Evolutionary conservation across 2,797 vertebrate genomes (phyloP).

Genomic region (Champsocephalus gunnari): DNA sequence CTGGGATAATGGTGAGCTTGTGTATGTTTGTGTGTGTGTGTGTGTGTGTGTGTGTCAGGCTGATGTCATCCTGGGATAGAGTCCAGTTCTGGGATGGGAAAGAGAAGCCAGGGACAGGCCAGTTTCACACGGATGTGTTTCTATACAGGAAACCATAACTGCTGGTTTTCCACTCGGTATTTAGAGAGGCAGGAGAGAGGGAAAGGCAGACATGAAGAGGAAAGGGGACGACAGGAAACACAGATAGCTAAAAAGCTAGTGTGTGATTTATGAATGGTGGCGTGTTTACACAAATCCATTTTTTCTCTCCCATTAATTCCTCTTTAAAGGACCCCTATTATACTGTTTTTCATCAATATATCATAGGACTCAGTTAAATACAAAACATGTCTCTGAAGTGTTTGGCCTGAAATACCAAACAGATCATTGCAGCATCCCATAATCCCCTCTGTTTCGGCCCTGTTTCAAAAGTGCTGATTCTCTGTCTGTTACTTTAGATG

Average conservation of each 20-base stretch:
- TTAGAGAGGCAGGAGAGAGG: slow-evolving; percentile 42
- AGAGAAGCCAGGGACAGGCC: slow-evolving; percentile 52
- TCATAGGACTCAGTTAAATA: too few relatives aligned
- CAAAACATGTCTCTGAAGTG: too few relatives aligned
- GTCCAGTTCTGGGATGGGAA: slow-evolving; percentile 74
- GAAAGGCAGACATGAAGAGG: slow-evolving; percentile 25
- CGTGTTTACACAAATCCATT: slow-evolving; percentile 45
- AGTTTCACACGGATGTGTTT: slow-evolving; percentile 76
- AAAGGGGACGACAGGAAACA: slow-evolving; percentile 48
- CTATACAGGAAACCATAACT: slow-evolving; percentile 76
- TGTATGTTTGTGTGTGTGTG: slow-evolving; percentile 39
- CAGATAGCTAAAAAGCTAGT: slow-evolving; percentile 22
- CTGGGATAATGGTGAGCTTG: slow-evolving; percentile 61
- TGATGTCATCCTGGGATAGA: slow-evolving; percentile 81
- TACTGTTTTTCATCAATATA: too few relatives aligned
- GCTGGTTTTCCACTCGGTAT: slow-evolving; percentile 73
- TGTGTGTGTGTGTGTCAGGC: slow-evolving; percentile 42
- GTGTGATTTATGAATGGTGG: slow-evolving; percentile 13
- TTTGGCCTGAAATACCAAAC: too few relatives aligned
- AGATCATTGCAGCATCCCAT: too few relatives aligned
- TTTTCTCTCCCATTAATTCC: slow-evolving; percentile 1
- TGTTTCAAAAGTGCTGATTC: too few relatives aligned
- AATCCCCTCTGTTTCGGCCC: too few relatives aligned
- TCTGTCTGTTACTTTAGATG: too few relatives aligned
- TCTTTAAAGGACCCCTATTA: background rate